Percentiles rank a stretch among this genome's conserved stretches.
Evolutionary conservation across 2,888 invertebrate genomes (phyloP).

Genomic region (Drosophila infuscata): DNA sequence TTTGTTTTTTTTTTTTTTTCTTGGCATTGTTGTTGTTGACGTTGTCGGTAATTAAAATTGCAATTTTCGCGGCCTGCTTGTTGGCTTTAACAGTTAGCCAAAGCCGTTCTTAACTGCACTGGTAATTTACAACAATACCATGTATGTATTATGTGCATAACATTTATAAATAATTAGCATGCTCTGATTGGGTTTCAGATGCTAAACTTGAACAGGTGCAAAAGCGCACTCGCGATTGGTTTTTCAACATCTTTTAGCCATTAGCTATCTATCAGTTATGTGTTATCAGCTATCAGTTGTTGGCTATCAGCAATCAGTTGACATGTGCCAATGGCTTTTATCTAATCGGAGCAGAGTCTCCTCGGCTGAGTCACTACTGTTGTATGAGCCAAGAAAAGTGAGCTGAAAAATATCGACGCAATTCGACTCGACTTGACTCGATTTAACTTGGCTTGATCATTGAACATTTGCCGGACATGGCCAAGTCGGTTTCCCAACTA

Average conservation of each 20-base stretch:
- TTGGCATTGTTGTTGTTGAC: neutral
- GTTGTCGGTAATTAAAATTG: conserved; percentile 34
- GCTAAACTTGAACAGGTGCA: neutral
- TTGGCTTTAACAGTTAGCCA: conserved; percentile 26
- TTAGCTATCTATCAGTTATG: neutral
- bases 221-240: neutral
- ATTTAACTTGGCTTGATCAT: conserved; percentile 26
- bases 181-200: conserved; percentile 35
- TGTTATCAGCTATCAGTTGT: conserved; percentile 12
- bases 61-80: conserved; percentile 27
- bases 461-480: conserved; percentile 29
- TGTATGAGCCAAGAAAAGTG: neutral
- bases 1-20: neutral
- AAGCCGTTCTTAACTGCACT: conserved; percentile 28
- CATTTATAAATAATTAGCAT: conserved; percentile 24
- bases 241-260: neutral
- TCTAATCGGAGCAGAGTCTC: conserved; percentile 29
- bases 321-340: conserved; percentile 38
- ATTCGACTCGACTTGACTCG: conserved; percentile 1
- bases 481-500: conserved; percentile 31
- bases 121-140: conserved; percentile 2
- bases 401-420: neutral
- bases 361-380: conserved; percentile 24
- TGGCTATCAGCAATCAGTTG: conserved; percentile 31
- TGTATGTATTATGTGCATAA: conserved; percentile 3